phyloP scores from a whole-genome alignment of 2,888 invertebrate genomes.

The Bugula neritina region DNA sequence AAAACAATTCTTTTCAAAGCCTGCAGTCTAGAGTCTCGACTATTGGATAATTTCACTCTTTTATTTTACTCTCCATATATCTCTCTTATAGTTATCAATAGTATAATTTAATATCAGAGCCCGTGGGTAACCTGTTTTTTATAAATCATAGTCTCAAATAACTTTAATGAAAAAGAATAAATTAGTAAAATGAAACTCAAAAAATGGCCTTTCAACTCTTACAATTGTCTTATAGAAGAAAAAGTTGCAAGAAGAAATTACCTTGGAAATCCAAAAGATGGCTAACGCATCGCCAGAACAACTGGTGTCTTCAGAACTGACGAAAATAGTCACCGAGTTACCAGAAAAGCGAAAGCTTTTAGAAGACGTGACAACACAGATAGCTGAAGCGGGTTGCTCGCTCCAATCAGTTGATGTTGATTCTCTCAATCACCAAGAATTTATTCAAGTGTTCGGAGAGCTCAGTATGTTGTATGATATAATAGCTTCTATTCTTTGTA shows the following conservation, averaged over 20 bases:
- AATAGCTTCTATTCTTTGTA: no score
- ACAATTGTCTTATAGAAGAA: conserved; percentile 5
- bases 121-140: no score
- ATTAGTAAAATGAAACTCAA: no score
- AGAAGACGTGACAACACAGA: conserved; percentile 2
- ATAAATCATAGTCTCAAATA: no score
- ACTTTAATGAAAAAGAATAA: no score
- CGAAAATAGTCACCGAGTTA: not conserved
- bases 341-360: not conserved
- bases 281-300: not conserved
- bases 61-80: no score
- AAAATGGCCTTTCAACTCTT: not conserved
- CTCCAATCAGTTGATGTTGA: conserved; percentile 9
- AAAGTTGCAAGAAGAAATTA: not conserved
- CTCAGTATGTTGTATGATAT: not conserved
- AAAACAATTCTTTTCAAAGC: no score
- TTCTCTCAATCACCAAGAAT: conserved; percentile 4
- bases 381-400: not conserved
- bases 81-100: no score
- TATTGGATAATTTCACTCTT: no score
- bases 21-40: no score
- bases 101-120: no score
- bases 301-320: not conserved
- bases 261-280: conserved; percentile 15
- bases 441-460: conserved; percentile 14